Base-by-base conservation (phyloP, 1,140 invertebrate genomes). In the Trichonephila clavipes region DNA sequence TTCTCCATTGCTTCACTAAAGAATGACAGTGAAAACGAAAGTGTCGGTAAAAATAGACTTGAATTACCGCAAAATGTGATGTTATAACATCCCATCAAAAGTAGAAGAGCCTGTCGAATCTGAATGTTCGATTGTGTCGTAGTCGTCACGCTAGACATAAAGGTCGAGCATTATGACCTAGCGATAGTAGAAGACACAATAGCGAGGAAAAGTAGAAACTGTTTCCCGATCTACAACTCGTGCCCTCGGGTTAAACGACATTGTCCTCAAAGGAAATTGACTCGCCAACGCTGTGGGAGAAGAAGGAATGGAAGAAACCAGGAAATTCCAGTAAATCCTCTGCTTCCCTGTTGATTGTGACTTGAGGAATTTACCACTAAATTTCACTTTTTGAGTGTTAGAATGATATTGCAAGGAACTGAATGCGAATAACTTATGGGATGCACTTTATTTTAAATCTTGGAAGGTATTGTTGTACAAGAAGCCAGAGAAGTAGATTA, bases 171-270 rank as follows among this genome's bases (percentile, higher is more conserved):
- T 77, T 77, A 77, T 77, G 72, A 77, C 72, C 72, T 34, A 77
- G 28, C 34, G 14, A 8, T 77, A 34, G 72, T 24, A 14, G 82
- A 83, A 83, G 82, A 83, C 82, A 83, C 82, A 83, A 83, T 83
- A 83, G 82, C 19, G 44, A 83, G 82, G 82, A 83, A 83, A 83
- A 83, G 19, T 14, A 83, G 24, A 40, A 77, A 77, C 72, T 72
- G 16, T 69, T 77, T 77, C 72, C 72, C 72, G 72, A 77, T 77
- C 72, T 34, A 18, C n/a, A 58, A 59, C 82, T 83, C 51, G 40
- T 83, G 82, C 82, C 82, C 44, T 58, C 44, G 82, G 82, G 82
- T 83, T 83, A 83, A 83, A 28, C 82, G 82, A 83, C 82, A 83
- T 83, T 83, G 82, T 83, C 82, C 82, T 83, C 82, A 1, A 51